phyloP scores from a whole-genome alignment of 2,888 invertebrate species.

The Andricus curvator region DNA sequence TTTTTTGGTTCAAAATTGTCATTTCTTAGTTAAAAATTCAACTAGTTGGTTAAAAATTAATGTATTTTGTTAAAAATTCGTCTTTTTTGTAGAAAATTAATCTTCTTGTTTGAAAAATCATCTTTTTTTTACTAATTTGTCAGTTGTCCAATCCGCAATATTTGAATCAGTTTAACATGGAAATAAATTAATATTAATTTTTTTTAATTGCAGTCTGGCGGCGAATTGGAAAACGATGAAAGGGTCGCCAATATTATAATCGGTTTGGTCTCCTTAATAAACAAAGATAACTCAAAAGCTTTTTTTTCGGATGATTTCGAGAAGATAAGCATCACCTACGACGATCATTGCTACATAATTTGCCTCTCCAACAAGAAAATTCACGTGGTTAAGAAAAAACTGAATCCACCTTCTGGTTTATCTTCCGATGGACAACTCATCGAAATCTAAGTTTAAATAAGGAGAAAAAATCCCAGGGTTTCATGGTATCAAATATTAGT shows the following conservation, averaged over 20 bases:
- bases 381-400: constrained; percentile 86
- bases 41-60: too few species aligned
- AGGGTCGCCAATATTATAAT: constrained; percentile 89
- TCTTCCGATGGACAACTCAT: constrained; percentile 57
- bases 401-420: constrained; percentile 49
- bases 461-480: not conserved
- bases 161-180: not conserved
- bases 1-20: too few species aligned
- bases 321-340: constrained; percentile 90
- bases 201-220: constrained; percentile 83
- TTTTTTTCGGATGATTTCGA: constrained; percentile 87
- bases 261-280: constrained; percentile 86
- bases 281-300: constrained; percentile 86
- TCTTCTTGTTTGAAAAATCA: too few species aligned
- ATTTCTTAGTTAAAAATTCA: too few species aligned
- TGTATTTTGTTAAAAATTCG: too few species aligned
- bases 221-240: constrained; percentile 94
- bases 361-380: constrained; percentile 94
- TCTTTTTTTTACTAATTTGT: too few species aligned
- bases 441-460: constrained; percentile 57
- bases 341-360: constrained; percentile 91
- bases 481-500: not conserved
- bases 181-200: not conserved
- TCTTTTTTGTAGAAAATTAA: too few species aligned
- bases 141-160: too few species aligned